Evolutionary conservation across 2,797 vertebrate genomes (phyloP).

Genomic region (Ctenosaura bakeri): DNA sequence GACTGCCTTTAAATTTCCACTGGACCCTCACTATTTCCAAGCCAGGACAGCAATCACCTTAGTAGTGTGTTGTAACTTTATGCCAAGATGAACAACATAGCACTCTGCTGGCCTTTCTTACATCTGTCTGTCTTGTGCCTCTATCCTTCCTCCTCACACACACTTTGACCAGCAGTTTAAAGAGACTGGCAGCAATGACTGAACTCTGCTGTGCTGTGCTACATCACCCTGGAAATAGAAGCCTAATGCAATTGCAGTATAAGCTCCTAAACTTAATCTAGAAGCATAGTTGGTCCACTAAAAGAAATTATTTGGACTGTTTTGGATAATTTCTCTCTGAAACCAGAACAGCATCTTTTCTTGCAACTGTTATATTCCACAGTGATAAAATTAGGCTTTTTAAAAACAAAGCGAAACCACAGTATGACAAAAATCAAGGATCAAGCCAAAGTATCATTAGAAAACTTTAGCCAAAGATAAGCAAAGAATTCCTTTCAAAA

Average conservation of each 20-base stretch:
- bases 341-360: constrained; percentile 16
- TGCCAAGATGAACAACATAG: neutral
- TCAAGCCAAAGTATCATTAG: constrained; percentile 25
- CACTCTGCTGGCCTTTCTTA: neutral
- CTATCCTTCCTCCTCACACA: neutral
- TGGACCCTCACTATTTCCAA: neutral
- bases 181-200: neutral
- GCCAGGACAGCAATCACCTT: neutral
- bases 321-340: neutral
- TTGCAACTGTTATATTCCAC: constrained; percentile 24
- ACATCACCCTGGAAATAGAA: neutral
- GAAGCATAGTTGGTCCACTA: constrained; percentile 14
- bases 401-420: neutral
- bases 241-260: neutral
- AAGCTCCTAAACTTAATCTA: neutral
- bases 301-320: constrained; percentile 21
- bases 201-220: neutral
- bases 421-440: constrained; percentile 10
- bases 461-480: constrained; percentile 35
- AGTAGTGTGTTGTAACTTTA: neutral
- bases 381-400: constrained; percentile 19
- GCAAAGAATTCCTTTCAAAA: constrained; percentile 31
- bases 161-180: neutral
- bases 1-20: neutral
- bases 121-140: too few species aligned